phyloP scores from a whole-genome alignment of 2,888 invertebrate species.

The Diarsia mendica region DNA sequence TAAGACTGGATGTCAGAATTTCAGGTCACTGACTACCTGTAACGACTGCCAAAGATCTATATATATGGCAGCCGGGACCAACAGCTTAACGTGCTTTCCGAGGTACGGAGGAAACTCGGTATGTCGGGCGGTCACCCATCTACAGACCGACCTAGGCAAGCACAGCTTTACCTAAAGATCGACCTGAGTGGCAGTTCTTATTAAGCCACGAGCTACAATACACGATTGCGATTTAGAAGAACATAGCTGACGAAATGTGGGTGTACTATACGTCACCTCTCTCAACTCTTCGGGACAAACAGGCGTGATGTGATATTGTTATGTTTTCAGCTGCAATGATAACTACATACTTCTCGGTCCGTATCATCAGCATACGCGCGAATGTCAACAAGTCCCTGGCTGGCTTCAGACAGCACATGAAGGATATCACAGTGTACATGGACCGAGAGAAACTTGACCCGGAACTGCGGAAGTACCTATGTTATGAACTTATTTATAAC shows the following conservation, averaged over 20 bases:
- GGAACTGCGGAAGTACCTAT: constrained; percentile 74
- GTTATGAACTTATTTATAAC: neutral
- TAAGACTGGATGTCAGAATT: too few species aligned
- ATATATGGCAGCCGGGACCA: too few species aligned
- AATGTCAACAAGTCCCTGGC: constrained; percentile 83
- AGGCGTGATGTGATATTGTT: neutral
- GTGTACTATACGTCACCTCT: neutral
- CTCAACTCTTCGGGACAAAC: neutral
- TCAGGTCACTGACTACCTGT: too few species aligned
- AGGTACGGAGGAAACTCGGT: too few species aligned
- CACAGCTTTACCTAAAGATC: too few species aligned
- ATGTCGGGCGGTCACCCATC: too few species aligned
- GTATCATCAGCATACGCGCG: constrained; percentile 83
- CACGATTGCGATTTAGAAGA: neutral
- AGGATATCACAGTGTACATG: constrained; percentile 80
- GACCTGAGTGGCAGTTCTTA: too few species aligned
- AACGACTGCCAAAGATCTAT: too few species aligned
- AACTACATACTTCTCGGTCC: constrained; percentile 81
- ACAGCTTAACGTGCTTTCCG: too few species aligned
- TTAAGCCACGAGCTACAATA: too few species aligned
- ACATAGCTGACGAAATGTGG: neutral
- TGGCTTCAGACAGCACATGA: constrained; percentile 81
- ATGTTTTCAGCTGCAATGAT: constrained; percentile 76
- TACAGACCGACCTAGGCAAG: too few species aligned
- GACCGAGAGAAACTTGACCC: constrained; percentile 73